Base-by-base conservation (phyloP, 2,113 vertebrate genomes). In the Arenaria interpres region DNA sequence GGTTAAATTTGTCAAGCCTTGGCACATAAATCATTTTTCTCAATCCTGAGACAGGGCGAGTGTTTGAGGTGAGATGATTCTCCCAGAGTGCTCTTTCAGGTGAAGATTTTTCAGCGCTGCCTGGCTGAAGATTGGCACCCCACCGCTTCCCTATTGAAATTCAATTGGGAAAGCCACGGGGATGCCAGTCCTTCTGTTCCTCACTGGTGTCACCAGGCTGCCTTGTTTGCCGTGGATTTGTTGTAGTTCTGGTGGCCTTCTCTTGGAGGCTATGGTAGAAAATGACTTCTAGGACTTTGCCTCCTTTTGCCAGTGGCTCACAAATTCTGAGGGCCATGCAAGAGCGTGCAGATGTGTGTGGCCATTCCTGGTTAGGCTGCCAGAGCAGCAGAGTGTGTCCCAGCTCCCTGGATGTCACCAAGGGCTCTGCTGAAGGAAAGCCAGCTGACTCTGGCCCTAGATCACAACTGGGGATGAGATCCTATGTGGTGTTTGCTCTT, bases 241-340 rank as follows among this genome's bases (percentile, higher is more conserved):
- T 41, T 72, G 48, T 50, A 11, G 19, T 15, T 19, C 25, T 43
- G 4, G 13, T 7, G 43, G 43, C 27, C 64, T 53, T 37, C 23
- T 17, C 39, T 50, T 30, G 45, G 72, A 79, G 79, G n/a, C 25
- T 33, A 15, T 0, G 2, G 27, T 30, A 69, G 24, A 75, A 84
- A 75, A 39, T 9, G 14, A 6, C 39, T 21, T 20, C 17, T 37
- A 33, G 50, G 50, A 9, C 48, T 59, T 15, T 20, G 7, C 10
- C 23, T 64, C 41, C 54, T 73, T 73, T 63, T 63, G 66, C 27
- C 35, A 21, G 43, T 0, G 16, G 28, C 28, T 84, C 17, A 4
- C 10, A 16, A 2, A 24, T 22, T 25, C 20, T 14, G 24, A 32
- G 45, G 33, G 28, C 14, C 2, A 0, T 3, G 20, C 3, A 6